Evolutionary conservation across 2,888 invertebrate species (phyloP).

Genomic region (Phaedon cochleariae): DNA sequence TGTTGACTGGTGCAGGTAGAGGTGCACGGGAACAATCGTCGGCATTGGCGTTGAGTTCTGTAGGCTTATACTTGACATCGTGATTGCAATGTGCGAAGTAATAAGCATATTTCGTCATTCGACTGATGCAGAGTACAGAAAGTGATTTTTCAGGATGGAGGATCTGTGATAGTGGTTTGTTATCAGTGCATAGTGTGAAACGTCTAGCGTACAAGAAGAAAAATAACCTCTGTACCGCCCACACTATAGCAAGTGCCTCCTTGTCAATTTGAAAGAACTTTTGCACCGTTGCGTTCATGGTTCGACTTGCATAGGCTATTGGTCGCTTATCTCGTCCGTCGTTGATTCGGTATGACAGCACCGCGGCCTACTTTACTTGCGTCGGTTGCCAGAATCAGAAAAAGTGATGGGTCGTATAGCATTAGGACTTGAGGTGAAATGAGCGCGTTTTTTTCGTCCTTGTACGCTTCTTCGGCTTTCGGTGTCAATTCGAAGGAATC

Average conservation of each 20-base stretch:
- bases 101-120: neutral
- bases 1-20: slow-evolving; percentile 3
- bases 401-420: slow-evolving; percentile 30
- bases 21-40: slow-evolving; percentile 29
- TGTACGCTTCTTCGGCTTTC: slow-evolving; percentile 22
- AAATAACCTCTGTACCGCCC: no score
- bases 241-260: slow-evolving; percentile 35
- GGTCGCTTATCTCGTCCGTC: slow-evolving; percentile 33
- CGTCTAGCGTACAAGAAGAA: no score
- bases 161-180: no score
- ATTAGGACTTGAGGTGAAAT: slow-evolving; percentile 36
- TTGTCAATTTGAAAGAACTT: slow-evolving; percentile 37
- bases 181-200: no score
- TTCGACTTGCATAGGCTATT: no score
- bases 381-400: slow-evolving; percentile 30
- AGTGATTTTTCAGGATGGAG: no score
- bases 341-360: slow-evolving; percentile 33
- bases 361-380: slow-evolving; percentile 33
- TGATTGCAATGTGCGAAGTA: slow-evolving; percentile 3
- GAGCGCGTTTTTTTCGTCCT: slow-evolving; percentile 25
- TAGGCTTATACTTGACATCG: no score
- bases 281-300: slow-evolving; percentile 30
- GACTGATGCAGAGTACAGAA: no score
- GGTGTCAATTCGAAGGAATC: slow-evolving; percentile 27
- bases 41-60: no score